These are phyloP conservation scores for Platycercus adscitus DNA, from an alignment of 2,113 vertebrate genomes.

Conservation along the genomic window DNA sequence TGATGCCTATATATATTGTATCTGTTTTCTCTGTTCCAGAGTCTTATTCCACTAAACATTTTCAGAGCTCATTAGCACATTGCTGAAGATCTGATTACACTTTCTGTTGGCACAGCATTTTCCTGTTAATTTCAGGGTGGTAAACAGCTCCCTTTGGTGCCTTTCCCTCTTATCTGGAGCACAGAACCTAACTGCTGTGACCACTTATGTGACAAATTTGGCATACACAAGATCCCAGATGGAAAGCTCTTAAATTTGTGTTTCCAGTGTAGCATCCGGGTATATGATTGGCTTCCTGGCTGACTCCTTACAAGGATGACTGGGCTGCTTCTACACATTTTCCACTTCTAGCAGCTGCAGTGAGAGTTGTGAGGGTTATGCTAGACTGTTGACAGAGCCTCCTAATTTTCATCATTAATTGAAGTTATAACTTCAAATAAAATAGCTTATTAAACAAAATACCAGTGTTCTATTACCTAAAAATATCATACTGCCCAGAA, in stretches of 20 bases:
- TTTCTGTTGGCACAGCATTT: conserved; percentile 73
- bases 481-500: not conserved
- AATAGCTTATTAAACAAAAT: not conserved
- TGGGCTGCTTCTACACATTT: conserved; percentile 28
- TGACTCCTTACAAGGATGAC: conserved; percentile 56
- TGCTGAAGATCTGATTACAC: conserved; percentile 68
- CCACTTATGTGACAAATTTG: conserved; percentile 75
- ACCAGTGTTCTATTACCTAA: not conserved
- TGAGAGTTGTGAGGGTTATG: not conserved
- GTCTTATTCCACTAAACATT: conserved; percentile 47
- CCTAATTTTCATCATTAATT: not conserved
- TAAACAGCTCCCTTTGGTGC: conserved; percentile 74
- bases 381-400: not conserved
- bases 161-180: conserved; percentile 75
- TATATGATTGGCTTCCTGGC: conserved; percentile 45
- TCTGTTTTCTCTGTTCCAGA: conserved; percentile 39
- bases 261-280: conserved; percentile 62
- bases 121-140: conserved; percentile 71
- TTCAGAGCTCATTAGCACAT: conserved; percentile 73
- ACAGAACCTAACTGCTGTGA: conserved; percentile 73
- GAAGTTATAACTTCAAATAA: not conserved
- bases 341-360: not conserved
- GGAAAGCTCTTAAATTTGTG: conserved; percentile 56
- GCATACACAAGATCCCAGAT: conserved; percentile 67
- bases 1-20: not conserved